A percentile compares a stretch with the other conserved stretches of the same genome.
Evolutionary conservation across 2,888 invertebrate genomes (phyloP).

Genomic region (Latrodectus hesperus): DNA sequence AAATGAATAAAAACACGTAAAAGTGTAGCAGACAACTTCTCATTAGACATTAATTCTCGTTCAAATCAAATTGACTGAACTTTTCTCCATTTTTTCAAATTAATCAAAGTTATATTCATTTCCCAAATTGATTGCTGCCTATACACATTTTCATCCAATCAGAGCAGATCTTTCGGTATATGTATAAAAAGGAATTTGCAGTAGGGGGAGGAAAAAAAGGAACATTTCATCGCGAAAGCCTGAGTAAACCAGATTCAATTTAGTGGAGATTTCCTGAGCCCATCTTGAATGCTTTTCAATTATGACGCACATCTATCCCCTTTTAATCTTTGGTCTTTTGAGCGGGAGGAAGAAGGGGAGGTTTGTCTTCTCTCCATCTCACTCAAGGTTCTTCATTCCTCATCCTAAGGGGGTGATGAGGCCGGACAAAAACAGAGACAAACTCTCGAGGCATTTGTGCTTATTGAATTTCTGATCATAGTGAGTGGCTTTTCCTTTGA

Average conservation of each 20-base stretch:
- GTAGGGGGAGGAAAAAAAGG: not conserved
- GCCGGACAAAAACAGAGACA: slow-evolving; percentile 12
- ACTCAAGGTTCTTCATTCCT: not conserved
- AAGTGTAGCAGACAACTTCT: not conserved
- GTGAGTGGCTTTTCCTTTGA: not conserved
- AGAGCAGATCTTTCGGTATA: not conserved
- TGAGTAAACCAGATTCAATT: slow-evolving; percentile 40
- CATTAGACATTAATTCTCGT: slow-evolving; percentile 23
- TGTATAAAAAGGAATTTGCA: not conserved
- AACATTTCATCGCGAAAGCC: not conserved
- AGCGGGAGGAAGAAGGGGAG: not conserved
- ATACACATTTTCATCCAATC: not conserved
- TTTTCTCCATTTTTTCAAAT: slow-evolving; percentile 24
- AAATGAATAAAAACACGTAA: slow-evolving; percentile 9
- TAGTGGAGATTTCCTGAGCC: slow-evolving; percentile 36
- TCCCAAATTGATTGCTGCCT: slow-evolving; percentile 35
- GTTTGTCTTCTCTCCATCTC: not conserved
- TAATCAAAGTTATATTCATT: slow-evolving; percentile 43
- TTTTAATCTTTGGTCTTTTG: not conserved
- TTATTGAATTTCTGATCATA: not conserved
- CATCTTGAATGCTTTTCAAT: slow-evolving; percentile 10
- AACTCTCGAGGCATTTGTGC: not conserved
- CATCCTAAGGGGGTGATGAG: too few species aligned
- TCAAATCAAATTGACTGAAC: slow-evolving; percentile 16
- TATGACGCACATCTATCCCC: not conserved